Evolutionary conservation across 2,113 vertebrate species (phyloP).

Genomic region (Pterophyllum scalare): DNA sequence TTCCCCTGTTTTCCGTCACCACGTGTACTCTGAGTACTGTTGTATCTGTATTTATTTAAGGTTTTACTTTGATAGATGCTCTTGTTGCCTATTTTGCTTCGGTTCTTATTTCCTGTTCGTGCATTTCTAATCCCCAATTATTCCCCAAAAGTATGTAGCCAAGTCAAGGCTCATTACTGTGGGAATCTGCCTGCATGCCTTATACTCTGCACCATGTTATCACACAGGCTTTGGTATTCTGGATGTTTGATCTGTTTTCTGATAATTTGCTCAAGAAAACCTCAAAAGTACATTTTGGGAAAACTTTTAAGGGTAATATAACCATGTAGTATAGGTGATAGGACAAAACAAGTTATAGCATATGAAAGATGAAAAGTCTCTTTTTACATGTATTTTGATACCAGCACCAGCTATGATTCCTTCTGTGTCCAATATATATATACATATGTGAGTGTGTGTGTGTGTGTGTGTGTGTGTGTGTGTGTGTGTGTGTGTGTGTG

Average conservation of each 20-base stretch:
- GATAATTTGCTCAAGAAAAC: not conserved
- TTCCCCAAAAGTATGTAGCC: not conserved
- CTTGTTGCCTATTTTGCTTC: not conserved
- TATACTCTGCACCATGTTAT: not conserved
- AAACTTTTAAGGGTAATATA: accelerated
- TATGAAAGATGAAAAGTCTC: not conserved
- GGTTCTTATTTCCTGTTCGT: not conserved
- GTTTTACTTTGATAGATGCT: not conserved
- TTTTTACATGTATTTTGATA: not conserved
- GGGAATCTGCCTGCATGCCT: not conserved
- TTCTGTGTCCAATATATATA: too few species aligned
- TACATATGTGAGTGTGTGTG: too few species aligned
- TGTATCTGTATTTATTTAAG: not conserved
- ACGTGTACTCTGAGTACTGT: not conserved
- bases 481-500: too few species aligned
- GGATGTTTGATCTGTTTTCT: not conserved
- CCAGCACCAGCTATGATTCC: too few species aligned
- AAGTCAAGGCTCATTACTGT: not conserved
- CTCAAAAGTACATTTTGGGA: not conserved
- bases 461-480: too few species aligned
- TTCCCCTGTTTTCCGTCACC: not conserved
- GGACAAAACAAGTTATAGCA: not conserved
- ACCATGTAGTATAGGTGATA: not conserved
- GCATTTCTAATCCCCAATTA: not conserved
- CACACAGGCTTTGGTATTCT: not conserved